phyloP scores from a whole-genome alignment of 2,888 invertebrate species.

The Pachymerium ferrugineum region DNA sequence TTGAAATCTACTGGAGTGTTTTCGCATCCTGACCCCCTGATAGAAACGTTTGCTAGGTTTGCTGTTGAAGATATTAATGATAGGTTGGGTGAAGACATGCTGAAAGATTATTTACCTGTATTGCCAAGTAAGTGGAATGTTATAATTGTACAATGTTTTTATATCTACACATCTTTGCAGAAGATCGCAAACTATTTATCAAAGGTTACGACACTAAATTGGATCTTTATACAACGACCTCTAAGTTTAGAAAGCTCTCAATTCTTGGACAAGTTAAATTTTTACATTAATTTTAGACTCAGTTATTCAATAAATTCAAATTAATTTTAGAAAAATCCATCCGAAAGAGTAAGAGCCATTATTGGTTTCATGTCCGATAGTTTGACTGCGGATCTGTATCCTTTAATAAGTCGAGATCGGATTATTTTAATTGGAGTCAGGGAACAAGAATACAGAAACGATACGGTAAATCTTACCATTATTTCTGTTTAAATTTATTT shows the following conservation, averaged over 20 bases:
- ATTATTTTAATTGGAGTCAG: conserved; percentile 7
- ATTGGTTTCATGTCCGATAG: conserved; percentile 28
- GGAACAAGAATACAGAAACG: neutral
- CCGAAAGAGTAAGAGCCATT: conserved; percentile 1
- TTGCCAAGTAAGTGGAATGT: neutral
- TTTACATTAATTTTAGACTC: neutral
- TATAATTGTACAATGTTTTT: no score
- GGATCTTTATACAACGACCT: neutral
- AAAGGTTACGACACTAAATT: conserved; percentile 12
- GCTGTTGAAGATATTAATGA: conserved; percentile 28
- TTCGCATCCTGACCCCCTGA: conserved; percentile 15
- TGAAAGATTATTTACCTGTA: conserved; percentile 12
- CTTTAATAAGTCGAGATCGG: neutral
- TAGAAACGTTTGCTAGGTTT: conserved; percentile 28
- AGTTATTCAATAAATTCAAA: neutral
- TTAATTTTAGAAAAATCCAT: neutral
- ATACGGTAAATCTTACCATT: neutral
- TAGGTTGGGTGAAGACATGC: conserved; percentile 7
- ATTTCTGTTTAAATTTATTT: neutral
- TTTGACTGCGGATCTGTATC: neutral
- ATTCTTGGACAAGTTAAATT: neutral
- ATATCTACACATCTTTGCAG: neutral
- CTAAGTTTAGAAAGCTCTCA: neutral
- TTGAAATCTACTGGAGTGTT: neutral
- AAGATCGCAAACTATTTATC: neutral